Evolutionary conservation across 2,797 vertebrate species (phyloP).

Genomic region (Buceros bicornis): DNA sequence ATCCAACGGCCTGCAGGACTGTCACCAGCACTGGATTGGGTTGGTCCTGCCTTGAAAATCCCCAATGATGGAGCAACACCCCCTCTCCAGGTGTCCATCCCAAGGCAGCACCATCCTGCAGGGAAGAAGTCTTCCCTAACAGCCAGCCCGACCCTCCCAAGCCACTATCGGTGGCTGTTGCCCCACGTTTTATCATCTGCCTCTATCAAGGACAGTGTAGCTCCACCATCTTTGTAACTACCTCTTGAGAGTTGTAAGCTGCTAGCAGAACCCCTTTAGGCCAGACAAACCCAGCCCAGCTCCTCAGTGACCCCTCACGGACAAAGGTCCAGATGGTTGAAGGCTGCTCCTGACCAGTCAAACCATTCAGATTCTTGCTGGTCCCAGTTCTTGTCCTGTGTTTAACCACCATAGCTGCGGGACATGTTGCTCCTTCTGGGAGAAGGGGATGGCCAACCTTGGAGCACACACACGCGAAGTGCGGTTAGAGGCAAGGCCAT

Average conservation of each 20-base stretch:
- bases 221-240: neutral
- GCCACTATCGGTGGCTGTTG: neutral
- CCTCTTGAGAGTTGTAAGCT: neutral
- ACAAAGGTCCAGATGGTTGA: neutral
- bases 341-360: neutral
- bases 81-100: neutral
- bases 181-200: fast-evolving
- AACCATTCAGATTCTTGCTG: neutral
- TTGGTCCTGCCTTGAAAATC: neutral
- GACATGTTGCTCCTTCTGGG: neutral
- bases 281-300: neutral
- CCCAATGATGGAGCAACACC: neutral
- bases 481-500: neutral
- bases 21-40: neutral
- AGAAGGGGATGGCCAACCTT: neutral
- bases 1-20: neutral
- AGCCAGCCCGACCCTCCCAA: neutral
- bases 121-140: neutral
- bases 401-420: neutral
- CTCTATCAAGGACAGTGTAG: fast-evolving
- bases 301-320: neutral
- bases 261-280: neutral
- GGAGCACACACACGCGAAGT: fast-evolving
- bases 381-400: neutral
- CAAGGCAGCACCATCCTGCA: neutral